Conservation (phyloP, 2,797 vertebrate species). For the Salmo trutta region DNA sequence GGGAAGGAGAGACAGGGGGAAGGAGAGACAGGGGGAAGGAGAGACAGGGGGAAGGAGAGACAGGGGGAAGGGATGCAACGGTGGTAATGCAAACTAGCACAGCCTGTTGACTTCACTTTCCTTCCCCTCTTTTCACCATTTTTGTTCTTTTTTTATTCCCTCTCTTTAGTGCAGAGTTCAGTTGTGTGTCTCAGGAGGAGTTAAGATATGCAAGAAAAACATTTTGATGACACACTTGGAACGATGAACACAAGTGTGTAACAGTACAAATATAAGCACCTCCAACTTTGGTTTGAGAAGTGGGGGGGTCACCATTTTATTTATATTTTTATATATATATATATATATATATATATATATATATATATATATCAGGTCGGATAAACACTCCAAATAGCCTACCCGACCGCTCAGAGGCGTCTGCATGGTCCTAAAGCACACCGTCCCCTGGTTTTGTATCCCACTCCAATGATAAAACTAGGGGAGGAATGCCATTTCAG, state of each 20-base stretch:
- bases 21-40: background rate
- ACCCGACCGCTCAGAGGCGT: too few relatives aligned
- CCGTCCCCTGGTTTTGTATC: too few relatives aligned
- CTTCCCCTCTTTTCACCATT: slow-evolving; percentile 26
- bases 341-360: too few relatives aligned
- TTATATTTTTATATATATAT: too few relatives aligned
- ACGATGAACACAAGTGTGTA: background rate
- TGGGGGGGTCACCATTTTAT: background rate
- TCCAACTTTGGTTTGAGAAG: background rate
- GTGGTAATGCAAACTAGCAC: slow-evolving; percentile 56
- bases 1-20: slow-evolving; percentile 41
- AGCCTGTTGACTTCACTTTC: slow-evolving; percentile 57
- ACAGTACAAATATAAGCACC: background rate
- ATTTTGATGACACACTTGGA: too few relatives aligned
- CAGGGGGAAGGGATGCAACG: slow-evolving; percentile 26
- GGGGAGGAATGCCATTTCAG: too few relatives aligned
- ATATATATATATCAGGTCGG: too few relatives aligned
- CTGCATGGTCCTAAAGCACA: too few relatives aligned
- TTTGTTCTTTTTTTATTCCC: too few relatives aligned
- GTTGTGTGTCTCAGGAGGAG: background rate
- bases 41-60: background rate
- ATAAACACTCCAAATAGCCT: too few relatives aligned
- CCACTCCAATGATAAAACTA: too few relatives aligned
- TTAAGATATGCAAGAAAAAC: background rate
- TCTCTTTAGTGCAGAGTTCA: slow-evolving; percentile 38